Evolutionary conservation across 2,113 vertebrate genomes (phyloP).

Genomic region (Columba livia): DNA sequence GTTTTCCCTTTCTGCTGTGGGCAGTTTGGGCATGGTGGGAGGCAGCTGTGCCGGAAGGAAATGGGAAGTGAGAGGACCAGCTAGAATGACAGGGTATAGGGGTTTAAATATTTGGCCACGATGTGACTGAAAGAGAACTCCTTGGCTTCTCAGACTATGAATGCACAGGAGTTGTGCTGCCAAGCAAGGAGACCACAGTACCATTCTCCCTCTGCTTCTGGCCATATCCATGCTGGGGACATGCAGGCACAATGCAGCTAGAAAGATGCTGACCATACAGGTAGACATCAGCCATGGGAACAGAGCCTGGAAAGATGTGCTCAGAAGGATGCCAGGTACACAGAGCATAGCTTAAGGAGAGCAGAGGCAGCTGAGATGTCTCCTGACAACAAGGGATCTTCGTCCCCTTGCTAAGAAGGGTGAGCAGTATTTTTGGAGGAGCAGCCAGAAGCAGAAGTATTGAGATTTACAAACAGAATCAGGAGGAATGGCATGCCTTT

Average conservation of each 20-base stretch:
- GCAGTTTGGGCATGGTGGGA: background rate
- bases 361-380: background rate
- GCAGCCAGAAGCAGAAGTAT: background rate
- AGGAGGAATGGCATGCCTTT: background rate
- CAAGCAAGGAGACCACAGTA: background rate
- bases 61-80: background rate
- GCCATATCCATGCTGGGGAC: accelerated
- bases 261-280: background rate
- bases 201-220: background rate
- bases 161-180: background rate
- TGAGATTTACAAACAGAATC: background rate
- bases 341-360: background rate
- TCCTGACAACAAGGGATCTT: background rate
- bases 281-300: background rate
- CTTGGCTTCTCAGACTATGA: background rate
- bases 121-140: background rate
- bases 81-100: background rate
- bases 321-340: background rate
- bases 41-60: background rate
- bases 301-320: background rate
- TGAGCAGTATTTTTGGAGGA: background rate
- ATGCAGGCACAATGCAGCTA: background rate
- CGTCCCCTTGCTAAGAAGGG: background rate
- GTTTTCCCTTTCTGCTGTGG: background rate
- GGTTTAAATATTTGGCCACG: accelerated